Evolutionary conservation across 2,797 vertebrate species (phyloP).

Genomic region (Sebastes ruberrimus): DNA sequence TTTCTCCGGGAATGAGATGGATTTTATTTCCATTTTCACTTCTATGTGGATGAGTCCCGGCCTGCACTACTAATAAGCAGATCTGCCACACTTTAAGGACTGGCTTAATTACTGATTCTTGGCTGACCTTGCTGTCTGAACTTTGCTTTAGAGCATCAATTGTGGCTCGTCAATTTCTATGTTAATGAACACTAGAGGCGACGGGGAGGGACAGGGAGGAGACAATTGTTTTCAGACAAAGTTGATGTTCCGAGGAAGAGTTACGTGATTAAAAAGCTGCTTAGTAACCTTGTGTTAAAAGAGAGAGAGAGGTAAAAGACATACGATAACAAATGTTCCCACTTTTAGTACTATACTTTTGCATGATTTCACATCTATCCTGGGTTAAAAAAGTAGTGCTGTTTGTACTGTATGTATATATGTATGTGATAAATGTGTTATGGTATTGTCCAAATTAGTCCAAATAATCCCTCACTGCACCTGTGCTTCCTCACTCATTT

Average conservation of each 20-base stretch:
- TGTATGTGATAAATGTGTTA: not conserved
- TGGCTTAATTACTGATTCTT: slow-evolving; percentile 78
- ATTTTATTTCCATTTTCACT: slow-evolving; percentile 73
- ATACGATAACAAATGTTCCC: slow-evolving; percentile 5
- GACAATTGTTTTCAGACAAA: slow-evolving; percentile 68
- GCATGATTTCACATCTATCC: not conserved
- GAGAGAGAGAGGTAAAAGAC: slow-evolving; percentile 12
- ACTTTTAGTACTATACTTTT: not conserved
- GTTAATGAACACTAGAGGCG: slow-evolving; percentile 78
- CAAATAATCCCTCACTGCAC: not conserved
- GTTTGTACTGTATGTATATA: not conserved
- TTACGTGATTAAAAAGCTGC: slow-evolving; percentile 51
- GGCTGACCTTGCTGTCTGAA: slow-evolving; percentile 80
- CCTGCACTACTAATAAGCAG: slow-evolving; percentile 61
- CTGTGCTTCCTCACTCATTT: not conserved
- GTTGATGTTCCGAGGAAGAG: slow-evolving; percentile 58
- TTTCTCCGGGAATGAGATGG: slow-evolving; percentile 55
- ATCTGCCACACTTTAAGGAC: slow-evolving; percentile 69
- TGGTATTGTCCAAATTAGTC: not conserved
- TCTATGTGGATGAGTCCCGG: slow-evolving; percentile 63
- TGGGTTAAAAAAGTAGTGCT: not conserved
- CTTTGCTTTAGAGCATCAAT: slow-evolving; percentile 78
- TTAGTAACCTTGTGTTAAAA: slow-evolving; percentile 62
- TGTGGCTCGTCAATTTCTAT: slow-evolving; percentile 80
- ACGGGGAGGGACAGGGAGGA: slow-evolving; percentile 50